Conservation (phyloP, 1,140 invertebrate species). For the Oryzaephilus surinamensis region DNA sequence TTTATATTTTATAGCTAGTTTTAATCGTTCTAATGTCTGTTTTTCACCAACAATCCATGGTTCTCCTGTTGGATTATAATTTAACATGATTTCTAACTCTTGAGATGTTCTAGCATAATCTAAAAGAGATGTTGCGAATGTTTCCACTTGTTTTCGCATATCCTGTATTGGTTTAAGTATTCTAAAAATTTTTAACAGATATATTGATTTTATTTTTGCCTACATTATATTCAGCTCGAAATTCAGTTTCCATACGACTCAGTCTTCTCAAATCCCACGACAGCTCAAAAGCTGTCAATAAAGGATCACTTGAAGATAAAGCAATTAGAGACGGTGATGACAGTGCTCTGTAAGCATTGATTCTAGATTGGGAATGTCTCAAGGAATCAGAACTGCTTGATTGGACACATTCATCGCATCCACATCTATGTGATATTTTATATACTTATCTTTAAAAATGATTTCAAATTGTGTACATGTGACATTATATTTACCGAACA, state of each 20-base stretch:
- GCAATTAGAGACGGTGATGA: conserved; percentile 84
- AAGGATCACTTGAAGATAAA: conserved; percentile 72
- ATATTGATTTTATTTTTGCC: no score
- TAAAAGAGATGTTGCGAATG: conserved; percentile 82
- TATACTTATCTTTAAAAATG: conserved; percentile 4
- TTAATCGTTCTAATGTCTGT: conserved; percentile 68
- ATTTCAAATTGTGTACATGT: background rate
- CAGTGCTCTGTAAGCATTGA: conserved; percentile 86
- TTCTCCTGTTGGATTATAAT: conserved; percentile 62
- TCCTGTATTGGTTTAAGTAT: conserved; percentile 37
- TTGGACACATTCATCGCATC: conserved; percentile 66
- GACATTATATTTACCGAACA: background rate
- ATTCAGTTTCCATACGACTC: conserved; percentile 61
- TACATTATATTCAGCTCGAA: conserved; percentile 64
- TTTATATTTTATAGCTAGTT: conserved; percentile 83
- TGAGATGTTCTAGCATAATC: conserved; percentile 81
- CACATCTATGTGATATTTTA: conserved; percentile 45
- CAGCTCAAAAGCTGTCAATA: conserved; percentile 74
- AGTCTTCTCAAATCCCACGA: conserved; percentile 73
- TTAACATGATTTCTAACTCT: conserved; percentile 83
- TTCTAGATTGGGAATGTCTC: conserved; percentile 74
- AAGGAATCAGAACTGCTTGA: conserved; percentile 64
- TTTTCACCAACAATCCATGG: conserved; percentile 57
- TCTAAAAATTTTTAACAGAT: background rate
- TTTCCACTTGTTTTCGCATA: conserved; percentile 72